phyloP scores from a whole-genome alignment of 2,113 vertebrate genomes.

The cattle (Bos taurus) region ARS-UCD2.0 NC_037329.1:127731501-127732000 shows the following conservation, averaged over 20 bases:
- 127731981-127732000: not conserved
- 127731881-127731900: not conserved
- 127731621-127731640: fast-evolving
- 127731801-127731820: not conserved
- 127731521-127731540: not conserved
- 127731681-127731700: not conserved
- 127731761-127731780: not conserved
- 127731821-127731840: not conserved
- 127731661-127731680: not conserved
- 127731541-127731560: not conserved
- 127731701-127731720: not conserved
- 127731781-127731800: not conserved
- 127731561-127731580: fast-evolving
- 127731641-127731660: not conserved
- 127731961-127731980: not conserved
- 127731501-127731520: not conserved
- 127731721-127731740: not conserved
- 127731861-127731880: not conserved
- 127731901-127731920: not conserved
- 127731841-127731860: not conserved
- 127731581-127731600: not conserved
- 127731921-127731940: not conserved
- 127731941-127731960: not conserved
- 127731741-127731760: not conserved
- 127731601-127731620: not conserved